Evolutionary conservation across 2,797 vertebrate species (phyloP), one percentile per base, ranked within the genome.

Genomic region (Chelonia mydas): DNA sequence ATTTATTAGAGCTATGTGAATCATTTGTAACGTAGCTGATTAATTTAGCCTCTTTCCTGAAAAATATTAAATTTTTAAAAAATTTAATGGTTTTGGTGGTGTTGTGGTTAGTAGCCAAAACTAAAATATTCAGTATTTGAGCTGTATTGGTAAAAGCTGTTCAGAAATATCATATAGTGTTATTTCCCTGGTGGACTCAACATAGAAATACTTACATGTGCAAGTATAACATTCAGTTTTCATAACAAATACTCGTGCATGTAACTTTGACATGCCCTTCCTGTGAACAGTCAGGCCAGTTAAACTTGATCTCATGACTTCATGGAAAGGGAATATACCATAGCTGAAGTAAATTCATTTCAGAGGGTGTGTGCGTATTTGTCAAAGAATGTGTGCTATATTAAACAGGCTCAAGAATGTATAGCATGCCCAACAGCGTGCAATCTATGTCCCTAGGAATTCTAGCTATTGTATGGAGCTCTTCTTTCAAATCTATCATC

Each of bases 401-500:
- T 55, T 78, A 77, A 31, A 25, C 6, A 1, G 1, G 45, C 25
- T 1, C 72, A 72, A 5, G 53, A 50, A 83, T 85, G n/a, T 65
- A 37, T 50, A 88, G 53, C 5, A 41, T 55, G 53, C 53, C 16
- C 80, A 95, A 86, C 80, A 47, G 47, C 86, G 65, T 41, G 21
- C 84, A 85, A 15, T 41, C 77, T 89, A 61, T 76, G 93, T 96
- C 54, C 81, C 92, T 41, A 86, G 80, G 28, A 84, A 55, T 5
- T 85, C 93, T 81, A 57, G 72, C 57, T 77, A 65, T 82, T 0
- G 45, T 47, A 49, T 49, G 17, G 82, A 93, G 68, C 84, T 65
- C 86, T 96, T 90, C 82, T 59, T 33, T 85, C 92, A 84, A 95
- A 90, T 93, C 82, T 96, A 82, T 33, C 57, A 91, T 50, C 41